Conservation (phyloP, 1,140 invertebrate species). For the Lasaia peninsularis region DNA sequence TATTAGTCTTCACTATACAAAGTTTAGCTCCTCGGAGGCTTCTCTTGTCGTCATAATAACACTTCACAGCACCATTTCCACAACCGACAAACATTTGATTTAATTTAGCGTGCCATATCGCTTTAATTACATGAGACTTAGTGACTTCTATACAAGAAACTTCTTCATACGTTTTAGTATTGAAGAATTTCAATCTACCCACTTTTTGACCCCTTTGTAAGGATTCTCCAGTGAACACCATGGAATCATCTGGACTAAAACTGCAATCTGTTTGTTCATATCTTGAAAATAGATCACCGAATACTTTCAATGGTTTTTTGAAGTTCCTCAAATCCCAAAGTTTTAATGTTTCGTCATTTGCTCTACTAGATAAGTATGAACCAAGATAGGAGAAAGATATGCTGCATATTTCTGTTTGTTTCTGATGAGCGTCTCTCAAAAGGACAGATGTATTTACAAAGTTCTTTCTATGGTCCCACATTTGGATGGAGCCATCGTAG, state of each 20-base stretch:
- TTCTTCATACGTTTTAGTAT: conserved; percentile 87
- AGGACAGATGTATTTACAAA: conserved; percentile 89
- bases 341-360: conserved; percentile 96
- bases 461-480: conserved; percentile 96
- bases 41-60: conserved; percentile 92
- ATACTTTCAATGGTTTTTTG: conserved; percentile 86
- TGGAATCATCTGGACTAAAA: conserved; percentile 95
- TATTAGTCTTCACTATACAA: conserved; percentile 89
- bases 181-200: conserved; percentile 90
- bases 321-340: conserved; percentile 95
- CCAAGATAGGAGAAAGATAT: conserved; percentile 94
- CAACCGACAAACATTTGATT: conserved; percentile 97
- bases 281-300: conserved; percentile 86
- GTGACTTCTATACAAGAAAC: conserved; percentile 86
- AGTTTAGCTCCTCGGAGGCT: conserved; percentile 94
- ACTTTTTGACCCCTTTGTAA: conserved; percentile 82
- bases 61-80: conserved; percentile 93
- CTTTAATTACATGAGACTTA: conserved; percentile 91
- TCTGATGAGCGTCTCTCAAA: conserved; percentile 89
- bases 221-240: conserved; percentile 94
- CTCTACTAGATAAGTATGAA: conserved; percentile 87
- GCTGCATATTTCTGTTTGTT: conserved; percentile 89
- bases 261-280: conserved; percentile 95
- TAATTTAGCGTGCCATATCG: conserved; percentile 96
- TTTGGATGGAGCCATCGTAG: conserved; percentile 96